Conservation (phyloP, 2,888 invertebrate species). For the Sinodicranocentrus sp. region DNA sequence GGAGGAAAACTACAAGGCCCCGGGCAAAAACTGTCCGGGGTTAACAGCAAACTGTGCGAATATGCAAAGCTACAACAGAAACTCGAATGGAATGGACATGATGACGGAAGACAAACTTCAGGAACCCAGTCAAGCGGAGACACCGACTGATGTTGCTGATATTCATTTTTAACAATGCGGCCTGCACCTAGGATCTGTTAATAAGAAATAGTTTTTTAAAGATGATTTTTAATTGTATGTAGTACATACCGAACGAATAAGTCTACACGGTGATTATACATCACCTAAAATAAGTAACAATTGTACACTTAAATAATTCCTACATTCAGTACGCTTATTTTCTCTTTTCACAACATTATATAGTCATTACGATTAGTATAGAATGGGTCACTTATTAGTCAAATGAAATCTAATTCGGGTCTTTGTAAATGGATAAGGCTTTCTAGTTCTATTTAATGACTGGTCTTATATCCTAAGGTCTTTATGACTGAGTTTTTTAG, state of each 20-base stretch:
- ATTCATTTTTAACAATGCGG: slow-evolving; percentile 81
- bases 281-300: no score
- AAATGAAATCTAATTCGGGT: slow-evolving; percentile 55
- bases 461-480: no score
- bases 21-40: slow-evolving; percentile 69
- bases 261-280: no score
- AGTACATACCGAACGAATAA: no score
- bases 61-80: slow-evolving; percentile 29
- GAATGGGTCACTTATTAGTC: slow-evolving; percentile 49
- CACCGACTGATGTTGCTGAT: slow-evolving; percentile 84
- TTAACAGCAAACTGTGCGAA: slow-evolving; percentile 37
- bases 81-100: slow-evolving; percentile 32
- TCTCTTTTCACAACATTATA: slow-evolving; percentile 1
- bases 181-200: no score
- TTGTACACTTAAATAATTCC: neutral
- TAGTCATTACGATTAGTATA: slow-evolving; percentile 10
- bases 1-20: slow-evolving; percentile 74
- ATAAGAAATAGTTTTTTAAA: no score
- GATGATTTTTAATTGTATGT: no score
- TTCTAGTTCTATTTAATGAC: neutral
- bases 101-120: slow-evolving; percentile 64
- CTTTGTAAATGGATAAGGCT: slow-evolving; percentile 33
- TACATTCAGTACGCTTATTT: slow-evolving; percentile 10
- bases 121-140: slow-evolving; percentile 80
- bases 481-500: no score